Evolutionary conservation across 2,113 vertebrate species (phyloP).

Genomic region (Triplophysa tibetana): DNA sequence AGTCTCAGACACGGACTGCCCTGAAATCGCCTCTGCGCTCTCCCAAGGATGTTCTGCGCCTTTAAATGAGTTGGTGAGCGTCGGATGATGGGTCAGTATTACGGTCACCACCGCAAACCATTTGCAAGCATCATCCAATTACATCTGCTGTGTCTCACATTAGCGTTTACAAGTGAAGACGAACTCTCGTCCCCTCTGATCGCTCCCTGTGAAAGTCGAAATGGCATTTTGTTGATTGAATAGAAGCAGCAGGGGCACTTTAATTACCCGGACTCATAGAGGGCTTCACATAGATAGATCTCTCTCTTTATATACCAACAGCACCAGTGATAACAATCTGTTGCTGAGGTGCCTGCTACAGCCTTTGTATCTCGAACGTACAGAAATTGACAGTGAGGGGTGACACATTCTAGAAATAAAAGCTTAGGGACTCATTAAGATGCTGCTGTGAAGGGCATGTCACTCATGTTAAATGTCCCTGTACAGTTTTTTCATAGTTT

Average conservation of each 20-base stretch:
- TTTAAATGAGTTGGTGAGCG: constrained; percentile 10
- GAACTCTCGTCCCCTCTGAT: constrained; percentile 30
- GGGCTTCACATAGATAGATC: constrained; percentile 29
- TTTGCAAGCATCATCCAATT: constrained; percentile 36
- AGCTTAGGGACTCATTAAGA: constrained; percentile 23
- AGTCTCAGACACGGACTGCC: neutral
- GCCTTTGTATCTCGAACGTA: neutral
- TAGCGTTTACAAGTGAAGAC: constrained; percentile 14
- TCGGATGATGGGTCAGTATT: constrained; percentile 25
- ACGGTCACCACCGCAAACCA: constrained; percentile 20
- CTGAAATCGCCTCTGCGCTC: constrained; percentile 8
- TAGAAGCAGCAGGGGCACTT: constrained; percentile 37
- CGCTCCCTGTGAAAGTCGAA: constrained; percentile 30
- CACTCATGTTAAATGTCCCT: constrained; percentile 4
- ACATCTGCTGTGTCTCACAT: constrained; percentile 10
- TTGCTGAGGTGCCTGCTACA: constrained; percentile 9
- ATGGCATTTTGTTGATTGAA: constrained; percentile 32
- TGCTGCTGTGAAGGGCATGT: constrained; percentile 10
- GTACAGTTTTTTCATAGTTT: neutral
- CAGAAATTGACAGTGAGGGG: constrained; percentile 14
- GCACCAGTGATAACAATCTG: constrained; percentile 41
- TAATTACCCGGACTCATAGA: constrained; percentile 30
- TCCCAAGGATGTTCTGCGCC: neutral
- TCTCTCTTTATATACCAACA: constrained; percentile 47
- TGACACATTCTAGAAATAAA: constrained; percentile 27